Conservation (phyloP, 2,888 invertebrate species). For the Oxystoma pomonae region DNA sequence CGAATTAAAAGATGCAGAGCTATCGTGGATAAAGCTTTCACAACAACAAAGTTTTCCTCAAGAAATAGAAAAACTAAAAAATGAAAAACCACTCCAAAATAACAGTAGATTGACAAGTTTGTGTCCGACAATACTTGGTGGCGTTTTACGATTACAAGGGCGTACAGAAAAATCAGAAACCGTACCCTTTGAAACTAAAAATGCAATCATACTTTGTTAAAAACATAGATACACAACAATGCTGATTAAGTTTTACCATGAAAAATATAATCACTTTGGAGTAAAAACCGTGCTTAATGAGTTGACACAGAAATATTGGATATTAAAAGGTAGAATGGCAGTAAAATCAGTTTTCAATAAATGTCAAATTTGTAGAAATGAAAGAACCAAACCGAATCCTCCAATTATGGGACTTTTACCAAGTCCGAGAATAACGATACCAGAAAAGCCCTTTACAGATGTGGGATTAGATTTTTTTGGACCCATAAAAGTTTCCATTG, state of each 20-base stretch:
- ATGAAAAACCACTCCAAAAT: neutral
- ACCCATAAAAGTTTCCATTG: no score
- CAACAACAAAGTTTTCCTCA: neutral
- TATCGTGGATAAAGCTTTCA: neutral
- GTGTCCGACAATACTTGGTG: neutral
- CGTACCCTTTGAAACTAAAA: no score
- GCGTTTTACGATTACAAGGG: neutral
- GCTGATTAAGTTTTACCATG: neutral
- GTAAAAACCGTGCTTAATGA: neutral
- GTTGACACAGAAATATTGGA: neutral
- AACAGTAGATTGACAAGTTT: neutral
- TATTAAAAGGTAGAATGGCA: neutral
- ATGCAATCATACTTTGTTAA: neutral
- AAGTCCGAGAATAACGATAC: no score
- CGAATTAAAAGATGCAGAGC: neutral
- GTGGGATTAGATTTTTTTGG: no score
- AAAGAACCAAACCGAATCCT: no score
- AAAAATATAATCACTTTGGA: neutral
- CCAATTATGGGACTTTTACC: no score
- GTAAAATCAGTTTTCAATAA: neutral
- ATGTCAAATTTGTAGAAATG: neutral
- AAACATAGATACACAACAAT: neutral
- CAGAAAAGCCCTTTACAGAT: no score
- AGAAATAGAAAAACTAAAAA: neutral
- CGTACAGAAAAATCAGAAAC: no score